Conservation (phyloP, 2,113 vertebrate genomes). For the Steatornis caripensis region DNA sequence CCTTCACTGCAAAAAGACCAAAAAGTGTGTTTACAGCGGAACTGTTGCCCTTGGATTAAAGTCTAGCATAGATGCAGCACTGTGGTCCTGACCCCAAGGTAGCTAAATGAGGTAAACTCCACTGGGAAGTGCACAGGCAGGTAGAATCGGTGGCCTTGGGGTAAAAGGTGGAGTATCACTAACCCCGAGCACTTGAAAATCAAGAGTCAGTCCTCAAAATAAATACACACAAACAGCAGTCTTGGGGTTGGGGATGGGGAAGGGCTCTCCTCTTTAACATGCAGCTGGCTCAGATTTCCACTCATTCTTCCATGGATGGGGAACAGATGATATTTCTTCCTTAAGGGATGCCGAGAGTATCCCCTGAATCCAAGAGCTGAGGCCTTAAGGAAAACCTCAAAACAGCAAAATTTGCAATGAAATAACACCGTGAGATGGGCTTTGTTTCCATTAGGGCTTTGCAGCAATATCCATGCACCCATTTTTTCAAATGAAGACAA, state of each 20-base stretch:
- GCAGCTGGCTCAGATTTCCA: not conserved
- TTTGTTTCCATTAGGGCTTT: not conserved
- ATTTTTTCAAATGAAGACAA: not conserved
- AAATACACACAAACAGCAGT: not conserved
- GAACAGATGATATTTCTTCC: not conserved
- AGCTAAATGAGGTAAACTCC: not conserved
- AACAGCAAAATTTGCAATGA: not conserved
- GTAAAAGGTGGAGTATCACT: not conserved
- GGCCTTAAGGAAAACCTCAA: not conserved
- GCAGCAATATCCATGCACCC: not conserved
- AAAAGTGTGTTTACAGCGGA: not conserved
- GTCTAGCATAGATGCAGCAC: not conserved
- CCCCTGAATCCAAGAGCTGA: not conserved
- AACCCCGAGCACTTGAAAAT: not conserved
- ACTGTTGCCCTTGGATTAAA: not conserved
- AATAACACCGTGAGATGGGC: not conserved
- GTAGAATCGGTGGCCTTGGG: not conserved
- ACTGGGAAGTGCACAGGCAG: not conserved
- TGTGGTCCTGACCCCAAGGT: not conserved
- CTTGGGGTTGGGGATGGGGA: not conserved
- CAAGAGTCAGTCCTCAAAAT: not conserved
- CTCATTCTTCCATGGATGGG: not conserved
- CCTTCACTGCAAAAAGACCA: not conserved
- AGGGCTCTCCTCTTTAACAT: not conserved
- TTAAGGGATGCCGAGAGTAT: not conserved